Base-by-base conservation (phyloP, 2,888 invertebrate species). In the Lacanobia wlatinum region DNA sequence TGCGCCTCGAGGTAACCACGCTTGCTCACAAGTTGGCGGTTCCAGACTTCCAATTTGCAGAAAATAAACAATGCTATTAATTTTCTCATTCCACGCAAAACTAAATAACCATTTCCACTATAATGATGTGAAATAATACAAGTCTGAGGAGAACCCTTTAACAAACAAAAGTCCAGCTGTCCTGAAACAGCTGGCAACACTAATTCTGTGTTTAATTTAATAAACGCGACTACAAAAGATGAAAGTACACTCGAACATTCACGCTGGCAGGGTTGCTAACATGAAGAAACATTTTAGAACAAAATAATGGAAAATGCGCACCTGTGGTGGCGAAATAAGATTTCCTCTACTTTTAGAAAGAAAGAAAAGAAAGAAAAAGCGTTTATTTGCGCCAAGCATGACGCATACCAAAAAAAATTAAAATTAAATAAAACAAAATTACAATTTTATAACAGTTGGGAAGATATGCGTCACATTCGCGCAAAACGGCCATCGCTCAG, bases 201-300 rank as follows among this genome's bases (percentile, higher is more conserved):
- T 75, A 67, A 83, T 85, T 80, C 59, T 70, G 61, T 70, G 61
- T 75, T 73, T 84, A 80, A 84, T 85, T 78, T 83, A 80, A 85
- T 83, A 85, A 80, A 76, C 61, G 67, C 53, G 67, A 67, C 74
- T 60, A 62, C 83, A 79, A 79, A 76, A 84, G 70, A 82, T 84
- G 70, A 68, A 66, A 74, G 63, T 68, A 70, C 55, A 73, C 67
- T 75, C 48, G 60, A 67, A 65, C 53, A 76, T 76, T 81, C 53
- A 46, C 48, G 9, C 18, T 69, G 18, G 28, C n/a, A 85, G 85
- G 85, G 84, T 71, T 85, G 70, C 21, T 67, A 70, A n/a, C 28
- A 3, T 48, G 48, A 8, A 1, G 28, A 58, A 34, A 34, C 56
- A 6, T 58, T 58, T 52, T 18, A 14, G 9, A 38, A 40, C n/a